Evolutionary conservation across 2,888 invertebrate genomes (phyloP).

Genomic region (Hoplodrina ambigua): DNA sequence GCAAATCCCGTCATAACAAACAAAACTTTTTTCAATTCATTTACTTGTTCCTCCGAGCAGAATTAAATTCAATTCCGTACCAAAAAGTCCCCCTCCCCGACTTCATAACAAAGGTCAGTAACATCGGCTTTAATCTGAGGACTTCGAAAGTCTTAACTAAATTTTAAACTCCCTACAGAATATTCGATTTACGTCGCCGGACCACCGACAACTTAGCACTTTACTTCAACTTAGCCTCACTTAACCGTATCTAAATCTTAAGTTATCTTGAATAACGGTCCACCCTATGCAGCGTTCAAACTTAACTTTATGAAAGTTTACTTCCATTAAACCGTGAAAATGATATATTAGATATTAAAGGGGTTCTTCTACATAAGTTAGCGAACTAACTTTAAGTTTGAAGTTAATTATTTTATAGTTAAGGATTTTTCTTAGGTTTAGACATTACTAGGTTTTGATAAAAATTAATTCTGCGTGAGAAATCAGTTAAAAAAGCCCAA

Average conservation of each 20-base stretch:
- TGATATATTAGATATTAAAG: conserved; percentile 72
- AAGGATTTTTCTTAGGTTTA: conserved; percentile 5
- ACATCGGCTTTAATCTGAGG: conserved; percentile 49
- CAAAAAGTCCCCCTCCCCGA: conserved; percentile 1
- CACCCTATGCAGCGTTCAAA: conserved; percentile 76
- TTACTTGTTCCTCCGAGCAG: conserved; percentile 7
- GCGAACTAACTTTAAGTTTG: conserved; percentile 33
- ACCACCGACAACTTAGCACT: conserved; percentile 78
- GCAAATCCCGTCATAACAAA: conserved; percentile 36
- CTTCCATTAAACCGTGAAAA: conserved; percentile 75
- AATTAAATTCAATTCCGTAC: conserved; percentile 37
- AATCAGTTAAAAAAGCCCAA: too few relatives aligned
- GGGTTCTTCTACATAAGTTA: conserved; percentile 37
- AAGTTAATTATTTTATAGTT: conserved; percentile 56
- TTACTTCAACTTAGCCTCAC: conserved; percentile 80
- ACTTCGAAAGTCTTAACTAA: conserved; percentile 60
- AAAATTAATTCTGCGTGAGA: too few relatives aligned
- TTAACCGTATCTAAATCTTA: conserved; percentile 83
- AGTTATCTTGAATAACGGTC: conserved; percentile 80
- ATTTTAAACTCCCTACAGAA: conserved; percentile 71
- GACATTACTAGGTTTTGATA: neutral
- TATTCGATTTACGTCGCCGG: conserved; percentile 65
- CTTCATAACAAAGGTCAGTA: conserved; percentile 44
- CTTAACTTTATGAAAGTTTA: conserved; percentile 75
- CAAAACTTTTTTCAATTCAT: conserved; percentile 39